Percentiles rank a stretch among this genome's conserved stretches.
These are phyloP conservation scores for Parasteatoda lunata DNA, from an alignment of 2,888 invertebrate genomes.

Conservation along the genomic window DNA sequence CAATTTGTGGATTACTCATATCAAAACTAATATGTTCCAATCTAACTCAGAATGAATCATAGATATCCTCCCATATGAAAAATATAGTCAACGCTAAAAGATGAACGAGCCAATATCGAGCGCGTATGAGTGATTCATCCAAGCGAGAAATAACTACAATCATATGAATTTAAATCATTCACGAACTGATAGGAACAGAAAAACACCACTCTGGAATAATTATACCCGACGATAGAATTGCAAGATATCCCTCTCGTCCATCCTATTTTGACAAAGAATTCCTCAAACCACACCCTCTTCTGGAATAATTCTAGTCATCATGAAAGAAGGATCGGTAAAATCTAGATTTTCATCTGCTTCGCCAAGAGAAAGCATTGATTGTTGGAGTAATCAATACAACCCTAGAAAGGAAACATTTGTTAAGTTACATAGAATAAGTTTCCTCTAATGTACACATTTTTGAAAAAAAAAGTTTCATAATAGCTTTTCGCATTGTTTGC, in stretches of 20 bases:
- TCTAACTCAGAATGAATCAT: constrained; percentile 14
- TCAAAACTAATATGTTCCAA: neutral
- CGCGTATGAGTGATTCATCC: constrained; percentile 25
- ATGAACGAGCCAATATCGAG: constrained; percentile 44
- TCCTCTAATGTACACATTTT: neutral
- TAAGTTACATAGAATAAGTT: constrained; percentile 8
- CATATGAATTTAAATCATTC: constrained; percentile 57
- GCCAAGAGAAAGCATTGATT: constrained; percentile 54
- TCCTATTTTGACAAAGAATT: constrained; percentile 64
- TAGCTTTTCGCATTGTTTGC: constrained; percentile 48
- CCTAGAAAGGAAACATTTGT: constrained; percentile 36
- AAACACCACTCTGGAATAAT: constrained; percentile 54
- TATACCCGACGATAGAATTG: constrained; percentile 60
- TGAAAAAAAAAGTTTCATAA: constrained; percentile 47
- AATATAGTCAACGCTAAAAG: constrained; percentile 9
- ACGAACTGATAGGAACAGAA: constrained; percentile 46
- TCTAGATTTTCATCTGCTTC: constrained; percentile 50
- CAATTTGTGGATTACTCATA: no score
- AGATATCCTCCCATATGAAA: constrained; percentile 9
- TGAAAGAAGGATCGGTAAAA: constrained; percentile 51
- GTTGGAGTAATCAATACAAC: constrained; percentile 47
- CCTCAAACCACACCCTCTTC: constrained; percentile 45
- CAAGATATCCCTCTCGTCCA: constrained; percentile 44
- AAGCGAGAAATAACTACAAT: constrained; percentile 43
- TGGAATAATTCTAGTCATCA: constrained; percentile 56